Evolutionary conservation across 2,797 vertebrate genomes (phyloP), one percentile per base, ranked within the genome.

Genomic region (Echeneis naucrates): DNA sequence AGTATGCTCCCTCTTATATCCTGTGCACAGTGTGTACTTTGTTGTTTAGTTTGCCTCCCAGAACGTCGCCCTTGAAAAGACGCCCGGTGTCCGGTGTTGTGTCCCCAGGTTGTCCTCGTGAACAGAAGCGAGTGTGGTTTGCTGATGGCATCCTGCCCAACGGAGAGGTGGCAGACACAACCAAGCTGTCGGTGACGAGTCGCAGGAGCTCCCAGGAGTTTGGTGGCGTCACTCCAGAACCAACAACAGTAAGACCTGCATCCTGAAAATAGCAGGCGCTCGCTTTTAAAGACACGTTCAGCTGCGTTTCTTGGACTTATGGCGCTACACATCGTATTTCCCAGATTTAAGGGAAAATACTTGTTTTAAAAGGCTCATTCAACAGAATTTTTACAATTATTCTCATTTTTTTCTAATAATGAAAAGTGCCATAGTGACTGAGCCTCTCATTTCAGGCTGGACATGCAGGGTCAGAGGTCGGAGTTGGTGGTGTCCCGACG

Each of bases 61-160:
- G 58, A 24, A 2, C 57, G 0, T 30, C 4, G 21, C 17, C 30
- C 27, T 23, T 55, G 5, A 69, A 72, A 68, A 68, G 8, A 27
- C 38, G 14, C 38, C 19, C 16, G 23, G 30, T 64, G 2, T 56
- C n/a, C 24, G 24, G n/a, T n/a, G n/a, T n/a, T 52, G 26, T 79
- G 21, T 84, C 76, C 78, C 81, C 93, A 89, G 93, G 92, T 48
- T 95, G 93, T 64, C 92, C 95, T 58, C 95, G 93, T 72, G 97
- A 98, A 56, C 96, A 97, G 84, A 97, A 94, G 88, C 95, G 96
- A 2, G 97, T 99, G 44, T 98, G 97, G 97, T 99, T 99, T 84
- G 97, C 97, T 45, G 97, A 98, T 66, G 97, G 97, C 19, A 96
- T 98, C 83, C 82, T 99, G 75, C 97, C 98, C 5, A 98, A 97